These are phyloP conservation scores for Drosophila anceps DNA, from an alignment of 2,888 invertebrate species.

Conservation along the genomic window DNA sequence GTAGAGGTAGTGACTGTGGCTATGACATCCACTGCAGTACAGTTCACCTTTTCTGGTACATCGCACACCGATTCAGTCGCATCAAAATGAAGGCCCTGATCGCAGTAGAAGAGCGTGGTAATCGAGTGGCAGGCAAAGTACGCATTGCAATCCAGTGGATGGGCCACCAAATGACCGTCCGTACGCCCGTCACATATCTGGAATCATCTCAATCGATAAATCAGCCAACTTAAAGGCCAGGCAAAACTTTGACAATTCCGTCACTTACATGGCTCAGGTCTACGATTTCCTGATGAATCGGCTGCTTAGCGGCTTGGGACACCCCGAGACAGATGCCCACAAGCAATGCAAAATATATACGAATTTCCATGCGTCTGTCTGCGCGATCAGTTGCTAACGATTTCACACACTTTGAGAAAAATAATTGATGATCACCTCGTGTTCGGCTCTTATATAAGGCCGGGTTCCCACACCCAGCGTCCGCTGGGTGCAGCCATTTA, in stretches of 20 bases:
- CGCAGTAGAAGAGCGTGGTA: constrained; percentile 68
- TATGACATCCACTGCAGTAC: constrained; percentile 6
- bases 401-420: constrained; percentile 12
- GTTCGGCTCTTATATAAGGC: constrained; percentile 32
- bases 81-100: constrained; percentile 75
- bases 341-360: constrained; percentile 47
- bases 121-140: constrained; percentile 73
- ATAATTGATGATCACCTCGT: constrained; percentile 11
- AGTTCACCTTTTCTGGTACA: constrained; percentile 69
- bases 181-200: constrained; percentile 68
- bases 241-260: constrained; percentile 47
- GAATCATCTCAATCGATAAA: not conserved
- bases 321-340: constrained; percentile 52
- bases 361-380: constrained; percentile 19
- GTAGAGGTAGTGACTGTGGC: not conserved
- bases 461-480: constrained; percentile 37
- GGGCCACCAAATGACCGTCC: constrained; percentile 65
- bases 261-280: constrained; percentile 70
- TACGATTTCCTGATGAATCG: constrained; percentile 21
- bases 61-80: constrained; percentile 67
- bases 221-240: not conserved
- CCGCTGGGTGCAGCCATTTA: constrained; percentile 51
- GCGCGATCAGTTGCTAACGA: constrained; percentile 1
- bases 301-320: constrained; percentile 32
- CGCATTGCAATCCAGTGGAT: constrained; percentile 78